phyloP scores from a whole-genome alignment of 2,888 invertebrate species.

The Drosophila colorata region DNA sequence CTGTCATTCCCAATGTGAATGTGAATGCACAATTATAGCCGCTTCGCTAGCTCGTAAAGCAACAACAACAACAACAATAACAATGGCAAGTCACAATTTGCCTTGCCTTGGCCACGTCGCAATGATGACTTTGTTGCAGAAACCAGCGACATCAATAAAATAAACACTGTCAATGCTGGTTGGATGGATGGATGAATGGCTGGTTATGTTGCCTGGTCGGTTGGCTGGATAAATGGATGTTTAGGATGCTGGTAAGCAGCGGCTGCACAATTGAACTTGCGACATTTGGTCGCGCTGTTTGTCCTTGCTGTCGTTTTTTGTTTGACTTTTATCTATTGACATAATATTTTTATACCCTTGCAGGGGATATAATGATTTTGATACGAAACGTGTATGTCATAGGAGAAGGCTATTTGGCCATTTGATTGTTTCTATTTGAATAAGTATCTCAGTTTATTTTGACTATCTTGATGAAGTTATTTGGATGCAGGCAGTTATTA shows the following conservation, averaged over 20 bases:
- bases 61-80: slow-evolving; percentile 33
- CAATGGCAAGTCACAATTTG: slow-evolving; percentile 41
- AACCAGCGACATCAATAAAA: slow-evolving; percentile 73
- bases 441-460: too few relatives aligned
- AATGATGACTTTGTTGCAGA: slow-evolving; percentile 61
- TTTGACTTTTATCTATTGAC: slow-evolving; percentile 80
- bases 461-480: too few relatives aligned
- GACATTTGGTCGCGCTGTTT: slow-evolving; percentile 66
- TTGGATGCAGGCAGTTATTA: too few relatives aligned
- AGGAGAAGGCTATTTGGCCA: too few relatives aligned
- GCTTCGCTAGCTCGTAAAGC: slow-evolving; percentile 78
- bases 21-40: slow-evolving; percentile 78
- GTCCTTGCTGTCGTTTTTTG: slow-evolving; percentile 49
- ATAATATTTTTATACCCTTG: slow-evolving; percentile 58
- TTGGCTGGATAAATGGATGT: slow-evolving; percentile 42
- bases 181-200: slow-evolving; percentile 22
- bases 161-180: slow-evolving; percentile 70
- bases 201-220: slow-evolving; percentile 9
- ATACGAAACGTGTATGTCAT: neutral
- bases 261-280: slow-evolving; percentile 73
- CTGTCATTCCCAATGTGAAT: slow-evolving; percentile 48
- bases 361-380: neutral
- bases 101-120: slow-evolving; percentile 27
- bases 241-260: slow-evolving; percentile 36
- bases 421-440: too few relatives aligned